Conservation (phyloP, 2,113 vertebrate genomes). For the Ciconia boyciana region DNA sequence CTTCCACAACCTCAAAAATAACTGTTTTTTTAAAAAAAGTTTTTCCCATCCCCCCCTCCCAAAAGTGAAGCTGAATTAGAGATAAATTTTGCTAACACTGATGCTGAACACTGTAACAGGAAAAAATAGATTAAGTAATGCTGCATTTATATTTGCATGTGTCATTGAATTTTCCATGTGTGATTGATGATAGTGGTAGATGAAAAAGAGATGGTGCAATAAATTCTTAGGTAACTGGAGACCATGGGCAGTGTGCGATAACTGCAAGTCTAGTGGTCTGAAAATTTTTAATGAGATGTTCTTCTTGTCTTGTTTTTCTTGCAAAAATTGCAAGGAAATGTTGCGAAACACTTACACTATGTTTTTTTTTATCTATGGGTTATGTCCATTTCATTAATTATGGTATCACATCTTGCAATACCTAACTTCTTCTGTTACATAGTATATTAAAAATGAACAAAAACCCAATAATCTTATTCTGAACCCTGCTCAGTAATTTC, state of each 20-base stretch:
- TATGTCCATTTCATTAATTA: background rate
- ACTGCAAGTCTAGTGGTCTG: background rate
- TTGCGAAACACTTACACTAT: background rate
- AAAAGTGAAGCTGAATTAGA: background rate
- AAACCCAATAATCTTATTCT: background rate
- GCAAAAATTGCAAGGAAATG: background rate
- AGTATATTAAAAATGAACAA: background rate
- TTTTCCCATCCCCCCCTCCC: background rate
- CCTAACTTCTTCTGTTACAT: rapidly evolving
- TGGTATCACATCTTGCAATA: background rate
- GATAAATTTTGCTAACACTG: background rate
- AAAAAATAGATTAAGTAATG: background rate
- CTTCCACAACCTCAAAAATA: background rate
- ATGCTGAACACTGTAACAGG: background rate
- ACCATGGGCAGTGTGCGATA: background rate
- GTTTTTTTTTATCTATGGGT: background rate
- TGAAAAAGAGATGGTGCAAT: background rate
- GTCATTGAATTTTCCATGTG: background rate
- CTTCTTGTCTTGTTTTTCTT: background rate
- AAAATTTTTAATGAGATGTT: background rate
- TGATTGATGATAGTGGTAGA: background rate
- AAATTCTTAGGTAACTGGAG: background rate
- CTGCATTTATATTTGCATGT: background rate
- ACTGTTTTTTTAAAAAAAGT: background rate
- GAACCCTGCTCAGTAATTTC: background rate